Evolutionary conservation across 1,140 invertebrate species (phyloP).

Genomic region (Cardiocondyla obscurior): DNA sequence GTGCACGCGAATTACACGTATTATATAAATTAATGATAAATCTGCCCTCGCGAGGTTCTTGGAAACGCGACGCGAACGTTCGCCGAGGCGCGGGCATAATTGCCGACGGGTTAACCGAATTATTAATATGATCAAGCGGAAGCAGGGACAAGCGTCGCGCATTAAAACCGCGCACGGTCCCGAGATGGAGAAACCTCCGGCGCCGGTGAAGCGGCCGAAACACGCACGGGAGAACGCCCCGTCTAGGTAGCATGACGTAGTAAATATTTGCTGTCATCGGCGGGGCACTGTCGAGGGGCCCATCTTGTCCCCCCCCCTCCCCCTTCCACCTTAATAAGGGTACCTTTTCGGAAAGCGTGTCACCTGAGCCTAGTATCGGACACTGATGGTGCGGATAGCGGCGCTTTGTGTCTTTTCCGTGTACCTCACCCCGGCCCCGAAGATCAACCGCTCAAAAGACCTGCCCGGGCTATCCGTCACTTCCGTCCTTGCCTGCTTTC

Average conservation of each 20-base stretch:
- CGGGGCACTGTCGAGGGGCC: conserved; percentile 16
- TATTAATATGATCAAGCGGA: conserved; percentile 36
- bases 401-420: conserved; percentile 69
- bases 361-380: conserved; percentile 77
- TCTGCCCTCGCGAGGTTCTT: background rate
- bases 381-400: conserved; percentile 78
- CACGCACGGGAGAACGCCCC: conserved; percentile 58
- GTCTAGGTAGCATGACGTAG: conserved; percentile 75
- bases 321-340: conserved; percentile 70
- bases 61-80: background rate
- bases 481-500: background rate
- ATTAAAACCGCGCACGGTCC: conserved; percentile 1
- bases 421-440: conserved; percentile 41
- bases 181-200: conserved; percentile 22
- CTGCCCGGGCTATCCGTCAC: conserved; percentile 59
- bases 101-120: conserved; percentile 19
- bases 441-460: conserved; percentile 62
- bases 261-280: conserved; percentile 80
- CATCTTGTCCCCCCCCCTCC: conserved; percentile 60
- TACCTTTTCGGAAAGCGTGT: conserved; percentile 72
- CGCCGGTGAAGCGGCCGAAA: conserved; percentile 36
- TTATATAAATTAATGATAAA: conserved; percentile 18
- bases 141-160: background rate
- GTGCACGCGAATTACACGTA: background rate
- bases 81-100: conserved; percentile 22